phyloP scores from a whole-genome alignment of 2,888 invertebrate species.

The Agapostemon virescens region DNA sequence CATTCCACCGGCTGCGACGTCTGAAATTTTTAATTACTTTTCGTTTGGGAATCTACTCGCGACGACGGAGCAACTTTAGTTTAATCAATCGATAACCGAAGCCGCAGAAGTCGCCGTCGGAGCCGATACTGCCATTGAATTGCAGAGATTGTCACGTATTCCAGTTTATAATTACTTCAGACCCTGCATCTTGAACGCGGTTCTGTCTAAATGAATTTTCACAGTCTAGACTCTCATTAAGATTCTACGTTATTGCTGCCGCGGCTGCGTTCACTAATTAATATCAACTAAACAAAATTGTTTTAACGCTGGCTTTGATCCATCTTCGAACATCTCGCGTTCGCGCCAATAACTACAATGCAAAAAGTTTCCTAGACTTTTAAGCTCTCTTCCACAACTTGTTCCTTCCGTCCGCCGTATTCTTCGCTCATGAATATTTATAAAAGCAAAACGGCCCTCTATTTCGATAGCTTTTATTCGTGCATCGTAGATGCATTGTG shows the following conservation, averaged over 20 bases:
- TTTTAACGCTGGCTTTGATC: background rate
- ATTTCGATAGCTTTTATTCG: too few relatives aligned
- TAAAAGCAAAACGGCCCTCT: background rate
- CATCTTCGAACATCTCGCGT: background rate
- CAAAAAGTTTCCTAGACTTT: background rate
- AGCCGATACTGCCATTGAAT: slow-evolving; percentile 9
- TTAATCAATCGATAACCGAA: slow-evolving; percentile 28
- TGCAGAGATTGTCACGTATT: background rate
- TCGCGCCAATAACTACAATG: background rate
- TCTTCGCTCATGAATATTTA: background rate
- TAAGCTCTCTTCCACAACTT: background rate
- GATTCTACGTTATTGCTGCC: slow-evolving; percentile 1
- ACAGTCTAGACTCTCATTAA: slow-evolving; percentile 13
- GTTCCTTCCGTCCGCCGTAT: background rate
- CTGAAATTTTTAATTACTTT: slow-evolving; percentile 40
- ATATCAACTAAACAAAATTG: background rate
- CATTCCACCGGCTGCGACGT: background rate
- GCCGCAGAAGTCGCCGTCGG: slow-evolving; percentile 7
- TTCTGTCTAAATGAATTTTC: slow-evolving; percentile 6
- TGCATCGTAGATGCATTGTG: too few relatives aligned
- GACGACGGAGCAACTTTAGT: slow-evolving; percentile 4
- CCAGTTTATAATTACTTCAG: slow-evolving; percentile 11
- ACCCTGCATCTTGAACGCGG: background rate
- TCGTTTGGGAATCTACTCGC: slow-evolving; percentile 14
- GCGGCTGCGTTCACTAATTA: slow-evolving; percentile 7